Base-by-base conservation (phyloP, 2,888 invertebrate species). In the Callyntrura sp. region DNA sequence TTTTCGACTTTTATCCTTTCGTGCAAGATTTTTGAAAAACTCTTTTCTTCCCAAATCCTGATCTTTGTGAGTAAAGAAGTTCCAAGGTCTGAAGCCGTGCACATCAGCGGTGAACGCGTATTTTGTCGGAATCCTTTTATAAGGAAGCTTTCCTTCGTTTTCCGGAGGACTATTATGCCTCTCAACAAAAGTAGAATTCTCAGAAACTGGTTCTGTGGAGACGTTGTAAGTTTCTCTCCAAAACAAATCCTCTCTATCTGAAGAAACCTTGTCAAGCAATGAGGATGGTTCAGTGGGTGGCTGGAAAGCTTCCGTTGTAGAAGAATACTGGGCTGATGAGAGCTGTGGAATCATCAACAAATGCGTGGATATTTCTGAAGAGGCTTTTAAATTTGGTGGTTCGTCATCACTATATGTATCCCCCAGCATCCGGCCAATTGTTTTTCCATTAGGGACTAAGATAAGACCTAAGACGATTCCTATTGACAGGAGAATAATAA, bases 371-470 rank as follows among this genome's bases (percentile, higher is more conserved):
- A 82, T 35, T 48, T 88, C 82, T 1, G 88, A 81, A 0, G 70
- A 57, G 12, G 25, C 35, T 60, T 60, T 82, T 28, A 82, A 28
- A 48, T 82, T 60, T 0, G 76, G 73, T 55, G 73, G 70, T 28
- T 73, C 55, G 76, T 91, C 91, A 25, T 91, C 90, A 14, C 76
- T 88, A 81, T 91, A 94, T 4, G 90, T 91, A 94, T 98, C 98
- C 0, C 98, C 98, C 88, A 98, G 95, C 1, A 96, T 95, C 93
- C 97, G 96, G 0, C 99, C 99, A 93, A 99, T 95, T 79, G 96
- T 95, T 95, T 98, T 97, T 0, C 99, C 98, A 94, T 98, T 98
- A 0, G 99, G 99, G 0, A 99, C 98, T 90, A 99, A 95, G 81
- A 98, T 95, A 89, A 99, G 95, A 68, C 99, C 99, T 78, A 98